Conservation (phyloP, 2,113 vertebrate species). For the Helogale parvula region DNA sequence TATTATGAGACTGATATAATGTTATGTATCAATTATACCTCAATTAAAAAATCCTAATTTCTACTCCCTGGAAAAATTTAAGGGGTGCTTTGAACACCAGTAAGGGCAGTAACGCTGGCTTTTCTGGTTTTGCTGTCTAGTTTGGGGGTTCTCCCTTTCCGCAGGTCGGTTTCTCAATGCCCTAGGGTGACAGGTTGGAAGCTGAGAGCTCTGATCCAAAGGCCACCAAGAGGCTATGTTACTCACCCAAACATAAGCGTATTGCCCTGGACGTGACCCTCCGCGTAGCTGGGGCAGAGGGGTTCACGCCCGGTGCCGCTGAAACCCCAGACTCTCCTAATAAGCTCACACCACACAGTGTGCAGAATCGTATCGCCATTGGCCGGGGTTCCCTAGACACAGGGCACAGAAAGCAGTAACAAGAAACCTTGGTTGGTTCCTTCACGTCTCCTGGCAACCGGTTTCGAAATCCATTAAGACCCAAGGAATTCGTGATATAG, state of each 20-base stretch:
- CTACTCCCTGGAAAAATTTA: background rate
- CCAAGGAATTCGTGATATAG: conserved; percentile 43
- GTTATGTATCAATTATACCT: background rate
- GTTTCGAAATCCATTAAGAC: conserved; percentile 58
- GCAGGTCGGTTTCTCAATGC: background rate
- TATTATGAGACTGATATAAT: background rate
- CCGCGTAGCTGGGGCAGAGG: conserved; percentile 34
- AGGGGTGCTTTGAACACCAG: background rate
- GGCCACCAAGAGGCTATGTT: background rate
- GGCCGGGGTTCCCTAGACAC: background rate
- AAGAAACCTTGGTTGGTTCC: conserved; percentile 57
- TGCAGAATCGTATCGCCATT: background rate
- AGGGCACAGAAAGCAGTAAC: background rate
- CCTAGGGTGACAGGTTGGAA: conserved; percentile 41
- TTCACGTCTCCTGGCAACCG: conserved; percentile 53
- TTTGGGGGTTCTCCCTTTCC: background rate
- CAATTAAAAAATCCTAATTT: background rate
- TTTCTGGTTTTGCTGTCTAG: background rate
- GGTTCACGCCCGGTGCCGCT: background rate
- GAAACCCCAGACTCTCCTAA: conserved; percentile 59
- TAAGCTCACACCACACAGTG: background rate
- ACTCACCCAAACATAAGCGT: background rate
- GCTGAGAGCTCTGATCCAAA: background rate
- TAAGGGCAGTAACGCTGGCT: background rate
- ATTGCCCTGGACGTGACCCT: conserved; percentile 75